These are phyloP conservation scores for Drosophila littoralis DNA, from an alignment of 1,140 invertebrate genomes.

Conservation along the genomic window DNA sequence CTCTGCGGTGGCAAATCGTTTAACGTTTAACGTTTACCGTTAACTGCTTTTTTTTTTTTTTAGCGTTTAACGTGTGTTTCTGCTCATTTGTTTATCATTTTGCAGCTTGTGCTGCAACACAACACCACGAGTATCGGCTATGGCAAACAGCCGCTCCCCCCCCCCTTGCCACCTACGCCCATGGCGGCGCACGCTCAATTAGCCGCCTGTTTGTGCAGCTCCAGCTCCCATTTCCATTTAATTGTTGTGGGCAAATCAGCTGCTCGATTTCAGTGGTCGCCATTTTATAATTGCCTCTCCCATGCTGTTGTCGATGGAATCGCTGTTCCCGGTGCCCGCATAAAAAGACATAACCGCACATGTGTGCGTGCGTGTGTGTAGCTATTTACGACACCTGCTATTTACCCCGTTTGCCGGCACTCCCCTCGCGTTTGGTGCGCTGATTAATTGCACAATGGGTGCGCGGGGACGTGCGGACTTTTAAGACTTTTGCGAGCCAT, in stretches of 20 bases:
- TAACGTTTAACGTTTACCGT: constrained; percentile 73
- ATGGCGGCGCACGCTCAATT: constrained; percentile 39
- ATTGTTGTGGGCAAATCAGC: constrained; percentile 49
- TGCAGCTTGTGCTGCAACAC: constrained; percentile 51
- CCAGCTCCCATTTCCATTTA: constrained; percentile 52
- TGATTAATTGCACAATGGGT: constrained; percentile 46
- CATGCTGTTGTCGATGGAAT: constrained; percentile 18
- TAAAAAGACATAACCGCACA: background rate
- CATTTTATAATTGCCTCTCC: constrained; percentile 31
- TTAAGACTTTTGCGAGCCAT: constrained; percentile 31
- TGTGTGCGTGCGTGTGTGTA: constrained; percentile 3
- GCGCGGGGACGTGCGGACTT: constrained; percentile 21
- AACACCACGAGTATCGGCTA: constrained; percentile 43
- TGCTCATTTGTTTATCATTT: constrained; percentile 74
- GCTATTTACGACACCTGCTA: constrained; percentile 50
- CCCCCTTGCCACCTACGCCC: background rate
- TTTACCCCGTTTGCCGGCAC: constrained; percentile 16
- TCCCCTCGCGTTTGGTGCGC: constrained; percentile 12
- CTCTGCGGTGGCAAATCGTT: constrained; percentile 71
- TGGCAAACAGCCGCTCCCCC: background rate
- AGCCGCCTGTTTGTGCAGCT: constrained; percentile 15
- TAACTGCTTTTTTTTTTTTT: constrained; percentile 22
- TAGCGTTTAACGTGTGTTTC: constrained; percentile 68
- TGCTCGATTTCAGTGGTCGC: constrained; percentile 44
- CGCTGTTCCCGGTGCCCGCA: constrained; percentile 23